Base-by-base conservation (phyloP, 2,888 invertebrate genomes). In the Dasysyrphus albostriatus region DNA sequence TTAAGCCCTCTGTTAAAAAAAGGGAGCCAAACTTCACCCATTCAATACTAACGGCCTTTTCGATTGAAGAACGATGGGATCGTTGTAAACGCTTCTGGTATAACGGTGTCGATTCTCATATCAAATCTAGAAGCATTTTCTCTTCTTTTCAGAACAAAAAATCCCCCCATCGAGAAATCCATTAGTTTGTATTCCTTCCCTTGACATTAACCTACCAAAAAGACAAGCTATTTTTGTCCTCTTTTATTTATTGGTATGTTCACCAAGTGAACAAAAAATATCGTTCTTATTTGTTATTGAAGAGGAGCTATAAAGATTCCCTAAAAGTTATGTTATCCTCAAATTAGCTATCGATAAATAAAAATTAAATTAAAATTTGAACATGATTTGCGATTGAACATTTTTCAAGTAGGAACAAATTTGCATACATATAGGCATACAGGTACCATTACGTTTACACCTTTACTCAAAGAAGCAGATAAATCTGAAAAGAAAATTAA, bases 401-500 rank as follows among this genome's bases (percentile, higher is more conserved):
- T 39, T 39, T 58, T 16, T 56, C 34, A 58, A 39, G 7, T 42
- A 4, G 24, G 42, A n/a, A 61, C 10, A 58, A 61, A 61, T 61
- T 61, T 4, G 12, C 39, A 61, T 54, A 29, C 24, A 24, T 24
- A 24, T 24, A n/a, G n/a, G 24, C 3, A 24, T 24, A 24, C 24
- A 24, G 24, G 24, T 24, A 24, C 24, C 24, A 24, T 24, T 24
- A 24, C 24, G 24, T 24, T 24, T 24, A 24, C 51, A 54, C 54
- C 29, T n/a, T n/a, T 29, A 29, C 8, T 8, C 2, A 39, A 39
- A 24, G 19, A 14, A 24, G 16, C 58, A 19, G 14, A 49, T 67
- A 67, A 37, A 67, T 67, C 67, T 49, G 5, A 1, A 12, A 12
- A 37, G 34, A 37, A 67, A 67, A 67, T 67, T 67, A 67, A 67